Evolutionary conservation across 2,797 vertebrate genomes (phyloP).

Genomic region (Lepus oiostolus): DNA sequence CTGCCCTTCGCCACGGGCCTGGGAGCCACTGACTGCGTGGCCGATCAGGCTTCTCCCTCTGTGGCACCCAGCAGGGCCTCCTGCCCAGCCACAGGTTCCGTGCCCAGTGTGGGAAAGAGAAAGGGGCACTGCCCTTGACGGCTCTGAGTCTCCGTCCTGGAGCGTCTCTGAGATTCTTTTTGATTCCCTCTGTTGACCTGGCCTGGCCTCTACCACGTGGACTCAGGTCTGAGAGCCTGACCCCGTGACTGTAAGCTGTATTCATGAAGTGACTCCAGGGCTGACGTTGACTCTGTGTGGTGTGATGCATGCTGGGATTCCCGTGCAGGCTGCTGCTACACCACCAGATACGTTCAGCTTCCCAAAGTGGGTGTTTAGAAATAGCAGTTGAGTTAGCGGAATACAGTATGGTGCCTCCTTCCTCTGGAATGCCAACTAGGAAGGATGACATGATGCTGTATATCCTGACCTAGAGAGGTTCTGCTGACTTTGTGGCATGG

Average conservation of each 20-base stretch:
- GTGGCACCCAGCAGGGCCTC: not conserved
- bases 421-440: not conserved
- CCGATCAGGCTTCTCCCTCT: not conserved
- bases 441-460: not conserved
- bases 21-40: not conserved
- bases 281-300: not conserved
- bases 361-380: conserved; percentile 43
- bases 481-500: not conserved
- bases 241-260: not conserved
- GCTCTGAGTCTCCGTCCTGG: not conserved
- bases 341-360: not conserved
- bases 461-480: conserved; percentile 38
- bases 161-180: not conserved
- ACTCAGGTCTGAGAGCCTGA: not conserved
- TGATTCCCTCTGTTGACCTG: not conserved
- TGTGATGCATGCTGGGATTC: not conserved
- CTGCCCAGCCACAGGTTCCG: not conserved
- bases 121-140: not conserved
- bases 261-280: not conserved
- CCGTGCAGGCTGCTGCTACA: not conserved
- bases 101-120: not conserved
- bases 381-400: not conserved
- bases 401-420: not conserved
- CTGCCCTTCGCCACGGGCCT: not conserved
- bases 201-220: conserved; percentile 15